Evolutionary conservation across 64 coral and sea anemone genomes (phyloP).

Genomic region (Porites lutea): DNA sequence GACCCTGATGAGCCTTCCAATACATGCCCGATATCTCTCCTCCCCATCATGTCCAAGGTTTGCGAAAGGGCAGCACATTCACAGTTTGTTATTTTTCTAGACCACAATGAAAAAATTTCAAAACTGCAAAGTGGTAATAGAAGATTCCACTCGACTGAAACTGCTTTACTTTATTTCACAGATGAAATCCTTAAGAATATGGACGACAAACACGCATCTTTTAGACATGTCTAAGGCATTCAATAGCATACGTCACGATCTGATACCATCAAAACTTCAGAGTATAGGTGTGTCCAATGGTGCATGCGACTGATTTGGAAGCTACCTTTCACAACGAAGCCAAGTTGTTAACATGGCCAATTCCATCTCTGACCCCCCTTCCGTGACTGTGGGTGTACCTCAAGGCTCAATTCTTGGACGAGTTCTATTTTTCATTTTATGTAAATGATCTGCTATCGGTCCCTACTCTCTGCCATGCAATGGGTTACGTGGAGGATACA

Average conservation of each 20-base stretch:
- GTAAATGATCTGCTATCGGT: slow-evolving; percentile 38
- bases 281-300: slow-evolving; percentile 40
- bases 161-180: slow-evolving; percentile 37
- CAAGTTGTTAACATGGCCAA: slow-evolving; percentile 50
- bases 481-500: too few species aligned
- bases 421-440: slow-evolving; percentile 45
- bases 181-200: slow-evolving; percentile 17
- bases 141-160: slow-evolving; percentile 43
- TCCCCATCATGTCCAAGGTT: slow-evolving; percentile 59
- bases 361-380: background rate
- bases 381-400: background rate
- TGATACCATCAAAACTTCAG: background rate
- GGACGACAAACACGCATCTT: slow-evolving; percentile 46
- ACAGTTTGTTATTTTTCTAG: slow-evolving; percentile 24
- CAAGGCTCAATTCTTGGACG: slow-evolving; percentile 45
- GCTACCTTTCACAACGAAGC: slow-evolving; percentile 22
- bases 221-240: slow-evolving; percentile 56
- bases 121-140: background rate
- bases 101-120: slow-evolving; percentile 17
- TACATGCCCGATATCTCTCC: slow-evolving; percentile 48
- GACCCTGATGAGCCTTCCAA: slow-evolving; percentile 40
- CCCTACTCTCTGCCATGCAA: slow-evolving; percentile 48
- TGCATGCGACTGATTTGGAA: background rate
- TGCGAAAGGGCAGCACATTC: slow-evolving; percentile 33
- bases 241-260: background rate